Percentiles rank a stretch among this genome's conserved stretches.
Conservation (phyloP, 1,140 invertebrate genomes). For the Gryon sp. region DNA sequence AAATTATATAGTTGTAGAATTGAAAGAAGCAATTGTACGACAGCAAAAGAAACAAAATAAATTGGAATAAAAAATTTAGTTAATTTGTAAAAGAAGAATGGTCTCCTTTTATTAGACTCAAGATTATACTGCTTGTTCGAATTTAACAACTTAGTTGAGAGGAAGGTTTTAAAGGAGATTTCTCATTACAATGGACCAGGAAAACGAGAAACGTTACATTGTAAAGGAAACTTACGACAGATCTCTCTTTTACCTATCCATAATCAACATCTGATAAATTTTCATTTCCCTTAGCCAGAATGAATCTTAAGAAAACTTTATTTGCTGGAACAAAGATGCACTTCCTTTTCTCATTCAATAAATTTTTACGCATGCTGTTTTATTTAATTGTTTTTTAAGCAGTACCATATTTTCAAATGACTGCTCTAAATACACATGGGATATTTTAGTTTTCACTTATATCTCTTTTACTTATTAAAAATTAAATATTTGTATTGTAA, state of each 20-base stretch:
- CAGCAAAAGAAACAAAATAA: neutral
- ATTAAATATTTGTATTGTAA: no score
- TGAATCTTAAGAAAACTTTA: conserved; percentile 24
- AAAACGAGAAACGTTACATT: conserved; percentile 31
- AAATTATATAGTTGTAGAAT: neutral
- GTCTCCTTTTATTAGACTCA: conserved; percentile 19
- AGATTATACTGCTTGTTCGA: conserved; percentile 39
- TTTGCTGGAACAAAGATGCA: conserved; percentile 23
- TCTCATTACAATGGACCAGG: conserved; percentile 32
- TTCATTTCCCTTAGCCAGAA: conserved; percentile 20
- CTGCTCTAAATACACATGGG: no score
- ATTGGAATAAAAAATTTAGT: neutral
- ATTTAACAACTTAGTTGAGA: conserved; percentile 22
- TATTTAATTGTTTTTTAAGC: conserved; percentile 1
- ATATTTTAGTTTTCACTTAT: no score
- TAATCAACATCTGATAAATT: conserved; percentile 50
- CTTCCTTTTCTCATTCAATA: conserved; percentile 6
- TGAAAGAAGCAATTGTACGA: no score
- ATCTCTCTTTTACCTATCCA: conserved; percentile 39
- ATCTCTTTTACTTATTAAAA: no score
- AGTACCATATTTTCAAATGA: neutral
- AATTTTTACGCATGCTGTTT: conserved; percentile 10
- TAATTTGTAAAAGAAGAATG: conserved; percentile 10
- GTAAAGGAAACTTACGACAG: conserved; percentile 36
- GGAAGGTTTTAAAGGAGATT: conserved; percentile 25